Percentiles rank a stretch among this genome's conserved stretches.
Conservation (phyloP, 2,797 vertebrate genomes). For the Gadopsis marmoratus region DNA sequence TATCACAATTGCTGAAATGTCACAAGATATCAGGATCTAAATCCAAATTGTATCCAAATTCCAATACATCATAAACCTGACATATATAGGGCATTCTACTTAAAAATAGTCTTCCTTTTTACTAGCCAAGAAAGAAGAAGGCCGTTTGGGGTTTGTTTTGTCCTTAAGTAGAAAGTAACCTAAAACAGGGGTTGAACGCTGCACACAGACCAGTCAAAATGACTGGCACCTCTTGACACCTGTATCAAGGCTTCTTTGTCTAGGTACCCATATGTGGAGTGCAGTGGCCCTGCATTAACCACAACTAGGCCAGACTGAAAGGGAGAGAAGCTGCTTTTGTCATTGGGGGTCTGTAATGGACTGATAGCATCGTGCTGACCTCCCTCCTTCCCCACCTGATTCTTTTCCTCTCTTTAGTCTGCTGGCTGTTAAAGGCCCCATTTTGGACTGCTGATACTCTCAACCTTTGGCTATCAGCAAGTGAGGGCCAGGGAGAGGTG, state of each 20-base stretch:
- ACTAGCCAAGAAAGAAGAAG: slow-evolving; percentile 27
- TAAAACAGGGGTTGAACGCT: slow-evolving; percentile 65
- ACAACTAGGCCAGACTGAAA: slow-evolving; percentile 82
- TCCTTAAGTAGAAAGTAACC: slow-evolving; percentile 50
- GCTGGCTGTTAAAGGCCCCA: slow-evolving; percentile 71
- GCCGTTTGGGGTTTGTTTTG: slow-evolving; percentile 51
- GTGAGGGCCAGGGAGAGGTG: slow-evolving; percentile 45
- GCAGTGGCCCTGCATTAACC: slow-evolving; percentile 60
- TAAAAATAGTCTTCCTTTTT: slow-evolving; percentile 31
- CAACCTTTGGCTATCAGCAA: slow-evolving; percentile 69
- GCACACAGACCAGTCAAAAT: slow-evolving; percentile 56
- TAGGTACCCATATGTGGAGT: slow-evolving; percentile 60
- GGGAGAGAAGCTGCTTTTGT: slow-evolving; percentile 78
- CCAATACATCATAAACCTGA: background rate
- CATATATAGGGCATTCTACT: slow-evolving; percentile 21
- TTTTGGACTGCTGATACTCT: slow-evolving; percentile 74
- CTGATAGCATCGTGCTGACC: slow-evolving; percentile 82
- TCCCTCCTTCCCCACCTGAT: slow-evolving; percentile 70
- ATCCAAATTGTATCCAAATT: slow-evolving; percentile 13
- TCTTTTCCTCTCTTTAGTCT: slow-evolving; percentile 64
- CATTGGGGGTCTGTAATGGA: slow-evolving; percentile 79
- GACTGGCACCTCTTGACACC: slow-evolving; percentile 80
- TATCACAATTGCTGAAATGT: background rate
- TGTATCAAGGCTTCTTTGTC: slow-evolving; percentile 76
- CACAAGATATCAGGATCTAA: slow-evolving; percentile 10